Conservation (phyloP, 2,113 vertebrate species). For the Triplophysa dalaica region DNA sequence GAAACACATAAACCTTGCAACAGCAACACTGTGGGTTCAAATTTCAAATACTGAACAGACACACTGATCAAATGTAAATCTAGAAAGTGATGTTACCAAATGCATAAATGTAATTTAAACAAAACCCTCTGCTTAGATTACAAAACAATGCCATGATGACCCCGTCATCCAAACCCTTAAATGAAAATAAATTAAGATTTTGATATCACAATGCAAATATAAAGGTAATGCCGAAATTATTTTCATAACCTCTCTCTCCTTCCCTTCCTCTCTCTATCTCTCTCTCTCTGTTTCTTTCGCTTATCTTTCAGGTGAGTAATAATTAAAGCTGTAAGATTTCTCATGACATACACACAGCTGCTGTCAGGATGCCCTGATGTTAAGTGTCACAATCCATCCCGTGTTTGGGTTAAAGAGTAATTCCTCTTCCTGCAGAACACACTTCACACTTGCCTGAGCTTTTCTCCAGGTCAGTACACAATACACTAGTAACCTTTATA, state of each 20-base stretch:
- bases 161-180: no score
- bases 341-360: slow-evolving; percentile 48
- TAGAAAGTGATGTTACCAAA: no score
- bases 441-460: slow-evolving; percentile 78
- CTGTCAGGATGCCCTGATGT: slow-evolving; percentile 96
- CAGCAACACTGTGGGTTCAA: no score
- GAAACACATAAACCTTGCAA: no score
- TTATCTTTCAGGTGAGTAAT: not conserved
- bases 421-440: slow-evolving; percentile 76
- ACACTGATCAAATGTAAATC: no score
- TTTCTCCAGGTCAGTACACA: slow-evolving; percentile 71
- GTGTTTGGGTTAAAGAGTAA: slow-evolving; percentile 82
- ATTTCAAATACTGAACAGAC: no score
- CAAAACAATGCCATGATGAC: no score
- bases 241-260: not conserved
- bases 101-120: no score
- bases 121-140: no score
- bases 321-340: not conserved
- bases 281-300: not conserved
- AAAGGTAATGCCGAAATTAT: no score
- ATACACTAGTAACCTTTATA: slow-evolving; percentile 77
- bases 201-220: no score
- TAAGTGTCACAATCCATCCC: slow-evolving; percentile 94
- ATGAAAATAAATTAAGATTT: no score
- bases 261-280: not conserved